Evolutionary conservation across 2,888 invertebrate species (phyloP).

Genomic region (Cremastinae sp.): DNA sequence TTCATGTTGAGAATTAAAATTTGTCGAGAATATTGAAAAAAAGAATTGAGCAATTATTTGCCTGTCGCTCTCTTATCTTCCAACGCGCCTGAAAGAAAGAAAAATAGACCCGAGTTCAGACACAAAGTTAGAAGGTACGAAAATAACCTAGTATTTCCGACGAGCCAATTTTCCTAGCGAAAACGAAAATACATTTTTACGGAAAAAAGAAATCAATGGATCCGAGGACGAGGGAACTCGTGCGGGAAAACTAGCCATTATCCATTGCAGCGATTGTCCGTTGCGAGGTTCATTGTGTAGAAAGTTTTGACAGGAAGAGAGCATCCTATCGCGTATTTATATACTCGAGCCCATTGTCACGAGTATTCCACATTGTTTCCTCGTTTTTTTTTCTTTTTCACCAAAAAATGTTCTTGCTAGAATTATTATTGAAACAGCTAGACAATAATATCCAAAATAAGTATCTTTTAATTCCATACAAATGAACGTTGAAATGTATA

Average conservation of each 20-base stretch:
- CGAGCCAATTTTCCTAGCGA: not conserved
- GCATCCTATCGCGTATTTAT: slow-evolving; percentile 35
- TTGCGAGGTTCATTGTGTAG: slow-evolving; percentile 58
- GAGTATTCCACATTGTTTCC: slow-evolving; percentile 29
- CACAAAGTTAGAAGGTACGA: too few species aligned
- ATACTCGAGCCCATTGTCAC: slow-evolving; percentile 29
- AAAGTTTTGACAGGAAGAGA: slow-evolving; percentile 58
- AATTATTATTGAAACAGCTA: too few species aligned
- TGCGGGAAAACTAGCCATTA: slow-evolving; percentile 23
- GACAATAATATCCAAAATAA: too few species aligned
- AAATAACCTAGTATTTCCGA: not conserved
- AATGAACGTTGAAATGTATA: too few species aligned
- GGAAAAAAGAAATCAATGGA: not conserved
- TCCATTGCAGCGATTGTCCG: slow-evolving; percentile 47
- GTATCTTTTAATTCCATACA: too few species aligned
- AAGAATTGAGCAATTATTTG: too few species aligned
- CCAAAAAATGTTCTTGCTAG: not conserved
- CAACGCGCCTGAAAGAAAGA: too few species aligned
- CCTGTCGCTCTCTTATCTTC: too few species aligned
- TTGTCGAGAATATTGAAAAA: too few species aligned
- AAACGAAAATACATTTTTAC: not conserved
- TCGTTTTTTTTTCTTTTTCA: not conserved
- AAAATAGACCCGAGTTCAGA: too few species aligned
- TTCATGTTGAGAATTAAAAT: too few species aligned
- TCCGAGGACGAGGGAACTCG: too few species aligned